A percentile compares a stretch with the other conserved stretches of the same genome.
Conservation (phyloP, 2,113 vertebrate genomes). For the Urocolius indicus region DNA sequence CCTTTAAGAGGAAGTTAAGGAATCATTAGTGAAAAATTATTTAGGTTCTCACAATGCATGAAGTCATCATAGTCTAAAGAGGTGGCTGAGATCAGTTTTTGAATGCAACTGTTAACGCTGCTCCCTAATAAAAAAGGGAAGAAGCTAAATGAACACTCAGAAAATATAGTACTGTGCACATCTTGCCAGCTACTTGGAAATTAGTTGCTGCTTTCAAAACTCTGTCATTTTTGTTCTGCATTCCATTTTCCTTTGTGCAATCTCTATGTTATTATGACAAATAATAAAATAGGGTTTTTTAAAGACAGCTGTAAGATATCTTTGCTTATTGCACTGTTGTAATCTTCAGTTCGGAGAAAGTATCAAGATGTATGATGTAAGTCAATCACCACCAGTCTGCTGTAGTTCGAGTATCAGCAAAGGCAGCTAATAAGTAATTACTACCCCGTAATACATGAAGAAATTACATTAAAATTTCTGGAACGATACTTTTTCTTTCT, state of each 20-base stretch:
- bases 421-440: not conserved
- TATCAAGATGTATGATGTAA: not conserved
- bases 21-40: not conserved
- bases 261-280: not conserved
- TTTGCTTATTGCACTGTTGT: not conserved
- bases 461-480: not conserved
- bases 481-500: not conserved
- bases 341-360: not conserved
- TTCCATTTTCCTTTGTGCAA: not conserved
- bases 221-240: not conserved
- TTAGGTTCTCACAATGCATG: not conserved
- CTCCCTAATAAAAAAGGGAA: not conserved
- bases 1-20: constrained; percentile 70
- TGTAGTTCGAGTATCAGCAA: not conserved
- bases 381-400: not conserved
- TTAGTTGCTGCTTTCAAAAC: not conserved
- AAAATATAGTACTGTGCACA: not conserved
- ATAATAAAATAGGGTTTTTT: not conserved
- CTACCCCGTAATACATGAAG: not conserved
- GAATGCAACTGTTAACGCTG: not conserved
- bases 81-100: not conserved
- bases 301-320: not conserved
- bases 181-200: not conserved
- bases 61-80: not conserved
- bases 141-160: not conserved